Conservation (phyloP, 2,797 vertebrate species). For the Molossus alvarezi region DNA sequence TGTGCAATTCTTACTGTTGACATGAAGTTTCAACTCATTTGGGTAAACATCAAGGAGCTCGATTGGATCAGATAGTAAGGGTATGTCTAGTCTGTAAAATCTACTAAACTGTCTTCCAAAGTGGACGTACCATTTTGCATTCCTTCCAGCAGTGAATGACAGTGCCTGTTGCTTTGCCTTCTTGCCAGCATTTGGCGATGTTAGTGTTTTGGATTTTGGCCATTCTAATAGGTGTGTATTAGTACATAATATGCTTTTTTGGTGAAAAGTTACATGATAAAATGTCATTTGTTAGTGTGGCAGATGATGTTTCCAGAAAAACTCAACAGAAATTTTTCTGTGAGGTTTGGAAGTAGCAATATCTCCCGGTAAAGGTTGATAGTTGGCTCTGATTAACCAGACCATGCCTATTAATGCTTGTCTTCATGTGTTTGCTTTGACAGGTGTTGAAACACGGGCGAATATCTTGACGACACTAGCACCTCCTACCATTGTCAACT, state of each 20-base stretch:
- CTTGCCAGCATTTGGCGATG: background rate
- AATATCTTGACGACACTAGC: background rate
- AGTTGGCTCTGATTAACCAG: background rate
- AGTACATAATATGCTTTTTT: background rate
- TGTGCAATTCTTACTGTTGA: background rate
- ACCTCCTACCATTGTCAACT: slow-evolving; percentile 18
- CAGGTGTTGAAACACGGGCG: background rate
- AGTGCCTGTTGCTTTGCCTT: background rate
- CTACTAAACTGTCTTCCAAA: background rate
- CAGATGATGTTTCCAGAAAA: background rate
- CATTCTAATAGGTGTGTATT: background rate
- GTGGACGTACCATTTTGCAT: background rate
- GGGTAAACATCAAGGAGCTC: background rate
- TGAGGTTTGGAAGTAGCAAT: slow-evolving; percentile 22
- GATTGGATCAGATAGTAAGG: background rate
- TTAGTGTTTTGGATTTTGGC: background rate
- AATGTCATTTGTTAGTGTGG: background rate
- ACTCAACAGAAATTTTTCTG: background rate
- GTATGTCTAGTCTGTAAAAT: background rate
- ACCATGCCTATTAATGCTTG: background rate
- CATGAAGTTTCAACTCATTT: background rate
- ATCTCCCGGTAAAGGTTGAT: background rate
- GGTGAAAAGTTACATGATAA: background rate
- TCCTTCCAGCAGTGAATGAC: background rate
- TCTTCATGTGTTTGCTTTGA: background rate